Evolutionary conservation across 2,113 vertebrate species (phyloP).

Genomic region (Dunckerocampus dactyliophorus): DNA sequence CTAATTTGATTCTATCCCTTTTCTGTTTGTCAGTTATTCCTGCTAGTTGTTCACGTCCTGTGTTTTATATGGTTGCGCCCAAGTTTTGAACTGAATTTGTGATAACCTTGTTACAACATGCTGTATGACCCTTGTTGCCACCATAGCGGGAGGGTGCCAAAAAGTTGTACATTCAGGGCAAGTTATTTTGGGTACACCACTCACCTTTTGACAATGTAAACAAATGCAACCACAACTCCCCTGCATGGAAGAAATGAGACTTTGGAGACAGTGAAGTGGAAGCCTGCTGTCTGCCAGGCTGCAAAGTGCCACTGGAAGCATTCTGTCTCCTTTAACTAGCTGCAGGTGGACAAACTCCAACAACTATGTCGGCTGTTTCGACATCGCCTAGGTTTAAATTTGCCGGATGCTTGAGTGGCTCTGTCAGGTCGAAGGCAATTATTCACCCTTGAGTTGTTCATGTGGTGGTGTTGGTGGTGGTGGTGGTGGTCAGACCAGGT

Average conservation of each 20-base stretch:
- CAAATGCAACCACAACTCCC: background rate
- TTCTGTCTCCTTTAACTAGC: constrained; percentile 47
- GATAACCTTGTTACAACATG: too few species aligned
- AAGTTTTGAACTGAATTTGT: too few species aligned
- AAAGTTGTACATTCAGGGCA: background rate
- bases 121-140: too few species aligned
- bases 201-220: background rate
- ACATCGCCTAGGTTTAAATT: constrained; percentile 38
- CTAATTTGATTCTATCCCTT: too few species aligned
- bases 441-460: constrained; percentile 13
- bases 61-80: too few species aligned
- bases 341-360: constrained; percentile 49
- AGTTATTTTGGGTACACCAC: background rate
- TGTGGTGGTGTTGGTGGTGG: constrained; percentile 19
- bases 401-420: constrained; percentile 29
- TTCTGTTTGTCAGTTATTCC: too few species aligned
- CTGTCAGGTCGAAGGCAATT: constrained; percentile 21
- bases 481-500: constrained; percentile 8
- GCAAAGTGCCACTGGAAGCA: constrained; percentile 46
- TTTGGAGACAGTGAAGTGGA: constrained; percentile 41
- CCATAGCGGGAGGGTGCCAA: background rate
- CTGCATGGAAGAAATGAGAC: background rate
- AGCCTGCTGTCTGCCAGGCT: constrained; percentile 35
- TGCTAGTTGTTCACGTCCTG: too few species aligned
- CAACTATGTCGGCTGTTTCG: constrained; percentile 10